phyloP scores from a whole-genome alignment of 2,113 vertebrate genomes.

The Paramisgurnus dabryanus region DNA sequence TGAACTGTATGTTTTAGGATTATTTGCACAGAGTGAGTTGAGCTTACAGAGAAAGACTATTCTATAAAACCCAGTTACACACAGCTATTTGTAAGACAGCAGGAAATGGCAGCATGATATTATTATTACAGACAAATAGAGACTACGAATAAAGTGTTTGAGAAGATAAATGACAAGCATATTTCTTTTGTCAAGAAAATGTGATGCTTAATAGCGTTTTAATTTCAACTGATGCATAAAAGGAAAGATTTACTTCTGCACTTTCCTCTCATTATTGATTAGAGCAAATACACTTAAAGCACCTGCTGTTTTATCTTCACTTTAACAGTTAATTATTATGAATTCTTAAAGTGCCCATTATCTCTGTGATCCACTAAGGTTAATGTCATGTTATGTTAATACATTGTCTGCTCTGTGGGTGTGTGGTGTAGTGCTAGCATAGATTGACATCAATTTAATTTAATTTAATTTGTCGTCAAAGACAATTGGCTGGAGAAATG shows the following conservation, averaged over 20 bases:
- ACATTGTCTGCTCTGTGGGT: conserved; percentile 74
- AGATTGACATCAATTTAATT: conserved; percentile 63
- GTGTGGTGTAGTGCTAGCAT: conserved; percentile 76
- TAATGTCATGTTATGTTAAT: conserved; percentile 73
- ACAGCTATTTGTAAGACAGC: conserved; percentile 72
- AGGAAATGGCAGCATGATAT: conserved; percentile 83
- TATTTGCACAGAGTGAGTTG: conserved; percentile 71
- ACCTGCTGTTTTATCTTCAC: conserved; percentile 80
- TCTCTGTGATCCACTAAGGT: conserved; percentile 84
- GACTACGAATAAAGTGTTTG: conserved; percentile 81
- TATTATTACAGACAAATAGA: conserved; percentile 82
- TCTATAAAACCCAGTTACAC: conserved; percentile 73
- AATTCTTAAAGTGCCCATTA: conserved; percentile 85
- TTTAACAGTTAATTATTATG: conserved; percentile 98
- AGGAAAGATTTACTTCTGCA: conserved; percentile 70
- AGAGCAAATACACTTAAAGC: conserved; percentile 85
- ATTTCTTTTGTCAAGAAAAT: conserved; percentile 81
- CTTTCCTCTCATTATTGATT: conserved; percentile 83
- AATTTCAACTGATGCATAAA: conserved; percentile 84
- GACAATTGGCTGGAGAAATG: conserved; percentile 61
- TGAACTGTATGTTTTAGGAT: conserved; percentile 75
- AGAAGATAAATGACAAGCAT: conserved; percentile 87
- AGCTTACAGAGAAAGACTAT: conserved; percentile 69
- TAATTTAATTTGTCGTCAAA: conserved; percentile 58
- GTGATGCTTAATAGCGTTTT: conserved; percentile 84